Base-by-base conservation (phyloP, 2,888 invertebrate genomes). In the Scaptomyza caliginosa region DNA sequence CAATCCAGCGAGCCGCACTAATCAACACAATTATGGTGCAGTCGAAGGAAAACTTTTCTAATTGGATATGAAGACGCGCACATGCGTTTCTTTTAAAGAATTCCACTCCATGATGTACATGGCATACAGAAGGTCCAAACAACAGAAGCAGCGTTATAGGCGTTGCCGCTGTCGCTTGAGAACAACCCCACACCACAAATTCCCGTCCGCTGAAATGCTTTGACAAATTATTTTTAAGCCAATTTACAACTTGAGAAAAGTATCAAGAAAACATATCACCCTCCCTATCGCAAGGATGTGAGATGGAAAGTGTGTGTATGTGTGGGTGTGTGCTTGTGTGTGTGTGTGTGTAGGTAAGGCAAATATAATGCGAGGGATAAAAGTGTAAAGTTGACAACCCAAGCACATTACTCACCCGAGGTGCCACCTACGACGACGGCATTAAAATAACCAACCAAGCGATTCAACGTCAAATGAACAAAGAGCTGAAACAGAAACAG, bases 181-280 rank as follows among this genome's bases (percentile, higher is more conserved):
- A 36, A 49, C 49, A 58, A 17, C 43, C 64, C 48, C 62, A 46
- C 56, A 42, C 60, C 57, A 76, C 32, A 13, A 65, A 62, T 45
- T 51, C 57, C 54, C 65, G 52, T 48, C 50, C 74, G 74, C 79
- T 85, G 83, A 84, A 81, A 85, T 76, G 87, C 88, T 88, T 85
- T 86, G 86, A 88, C 88, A 86, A 86, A 86, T 86, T 86, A 88
- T 88, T 85, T 88, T 87, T 83, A 88, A 88, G 86, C 86, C 88
- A 86, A 88, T 86, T 86, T 88, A 88, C 88, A 86, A 88, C 80
- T 88, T 85, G 83, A 75, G 88, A 78, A 84, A 87, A 82, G 78
- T 83, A 83, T 74, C 87, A 80, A 74, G 79, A 73, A 85, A 87
- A 85, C 86, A 87, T 85, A 81, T 81, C 81, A 81, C 81, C 80